Evolutionary conservation across 2,113 vertebrate genomes (phyloP).

Genomic region (Illadopsis cleaveri): DNA sequence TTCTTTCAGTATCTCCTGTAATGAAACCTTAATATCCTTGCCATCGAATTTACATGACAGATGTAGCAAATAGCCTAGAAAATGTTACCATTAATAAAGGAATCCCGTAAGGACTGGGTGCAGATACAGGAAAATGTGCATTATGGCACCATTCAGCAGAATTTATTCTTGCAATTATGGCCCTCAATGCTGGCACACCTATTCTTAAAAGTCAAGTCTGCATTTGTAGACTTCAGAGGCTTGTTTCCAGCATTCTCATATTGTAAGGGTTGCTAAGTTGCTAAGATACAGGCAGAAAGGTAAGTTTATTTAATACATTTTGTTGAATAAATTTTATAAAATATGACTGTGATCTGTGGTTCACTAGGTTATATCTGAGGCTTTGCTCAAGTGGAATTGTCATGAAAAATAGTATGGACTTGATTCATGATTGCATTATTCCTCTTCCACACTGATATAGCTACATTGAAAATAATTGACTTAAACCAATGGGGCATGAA

Average conservation of each 20-base stretch:
- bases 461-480: constrained; percentile 44
- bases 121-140: neutral
- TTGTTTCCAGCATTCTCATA: neutral
- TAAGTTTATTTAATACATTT: constrained; percentile 46
- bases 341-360: constrained; percentile 48
- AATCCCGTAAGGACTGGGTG: neutral
- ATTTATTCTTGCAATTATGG: neutral
- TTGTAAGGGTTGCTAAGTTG: constrained; percentile 58
- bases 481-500: constrained; percentile 31
- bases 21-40: neutral
- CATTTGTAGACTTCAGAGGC: neutral
- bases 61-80: neutral
- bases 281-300: constrained; percentile 60
- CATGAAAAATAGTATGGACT: constrained; percentile 47
- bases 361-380: constrained; percentile 66
- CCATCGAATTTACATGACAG: neutral
- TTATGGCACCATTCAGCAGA: constrained; percentile 7
- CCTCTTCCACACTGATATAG: constrained; percentile 2
- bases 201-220: neutral
- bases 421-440: constrained; percentile 52
- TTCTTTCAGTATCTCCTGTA: neutral
- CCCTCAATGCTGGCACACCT: neutral
- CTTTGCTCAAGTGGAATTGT: constrained; percentile 67
- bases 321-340: constrained; percentile 66
- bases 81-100: constrained; percentile 1